These are phyloP conservation scores for Struthidea cinerea DNA, from an alignment of 2,113 vertebrate genomes.

Conservation along the genomic window DNA sequence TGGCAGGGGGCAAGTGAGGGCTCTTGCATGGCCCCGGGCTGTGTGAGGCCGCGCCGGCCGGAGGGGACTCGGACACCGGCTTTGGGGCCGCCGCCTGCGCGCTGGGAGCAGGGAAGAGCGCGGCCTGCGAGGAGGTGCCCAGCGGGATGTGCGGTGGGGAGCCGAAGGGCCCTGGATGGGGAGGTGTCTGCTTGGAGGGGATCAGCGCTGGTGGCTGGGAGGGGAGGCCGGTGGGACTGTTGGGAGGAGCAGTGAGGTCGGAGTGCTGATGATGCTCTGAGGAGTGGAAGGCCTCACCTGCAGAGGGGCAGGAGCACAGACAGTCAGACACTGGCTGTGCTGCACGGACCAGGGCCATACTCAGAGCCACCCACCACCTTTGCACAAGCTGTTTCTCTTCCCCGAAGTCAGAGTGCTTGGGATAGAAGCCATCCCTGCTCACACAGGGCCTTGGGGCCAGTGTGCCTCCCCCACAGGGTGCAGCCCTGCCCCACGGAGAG, in stretches of 20 bases:
- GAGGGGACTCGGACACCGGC: constrained; percentile 74
- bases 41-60: constrained; percentile 62
- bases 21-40: constrained; percentile 86
- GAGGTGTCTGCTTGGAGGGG: constrained; percentile 78
- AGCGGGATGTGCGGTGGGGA: constrained; percentile 73
- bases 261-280: constrained; percentile 90
- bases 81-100: constrained; percentile 71
- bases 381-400: not conserved
- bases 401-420: accelerated
- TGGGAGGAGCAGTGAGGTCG: constrained; percentile 95
- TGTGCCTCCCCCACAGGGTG: accelerated
- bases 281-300: constrained; percentile 89
- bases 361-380: not conserved
- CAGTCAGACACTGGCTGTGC: not conserved
- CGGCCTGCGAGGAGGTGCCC: constrained; percentile 67
- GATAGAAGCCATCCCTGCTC: not conserved
- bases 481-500: not conserved
- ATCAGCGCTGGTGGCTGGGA: constrained; percentile 86
- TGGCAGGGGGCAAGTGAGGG: constrained; percentile 85
- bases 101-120: constrained; percentile 78
- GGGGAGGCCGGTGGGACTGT: constrained; percentile 91
- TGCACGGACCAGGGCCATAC: accelerated
- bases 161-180: constrained; percentile 70
- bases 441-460: not conserved
- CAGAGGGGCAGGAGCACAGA: constrained; percentile 8